Evolutionary conservation across 2,797 vertebrate genomes (phyloP).

Genomic region (Chanos chanos): DNA sequence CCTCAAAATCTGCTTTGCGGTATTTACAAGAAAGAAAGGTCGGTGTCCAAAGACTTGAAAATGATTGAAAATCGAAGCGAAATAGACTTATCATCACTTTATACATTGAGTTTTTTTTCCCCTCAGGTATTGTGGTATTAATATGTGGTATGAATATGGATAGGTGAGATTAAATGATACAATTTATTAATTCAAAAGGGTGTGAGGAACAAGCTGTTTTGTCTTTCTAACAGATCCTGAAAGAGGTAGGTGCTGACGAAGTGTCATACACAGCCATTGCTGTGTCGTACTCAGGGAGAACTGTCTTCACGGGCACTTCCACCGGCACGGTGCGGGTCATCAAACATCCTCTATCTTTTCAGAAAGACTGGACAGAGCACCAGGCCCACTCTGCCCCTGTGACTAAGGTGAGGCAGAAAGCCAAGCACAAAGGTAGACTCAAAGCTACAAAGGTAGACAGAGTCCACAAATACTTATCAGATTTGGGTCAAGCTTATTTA

Average conservation of each 20-base stretch:
- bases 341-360: conserved; percentile 81
- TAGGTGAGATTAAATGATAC: neutral
- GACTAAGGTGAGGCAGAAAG: conserved; percentile 86
- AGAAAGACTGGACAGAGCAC: conserved; percentile 82
- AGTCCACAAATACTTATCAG: too few species aligned
- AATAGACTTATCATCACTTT: too few species aligned
- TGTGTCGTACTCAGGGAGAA: conserved; percentile 78
- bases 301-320: conserved; percentile 85
- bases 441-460: too few species aligned
- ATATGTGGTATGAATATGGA: too few species aligned
- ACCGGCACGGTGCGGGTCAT: conserved; percentile 80
- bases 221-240: conserved; percentile 71
- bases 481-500: too few species aligned
- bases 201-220: neutral
- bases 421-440: too few species aligned
- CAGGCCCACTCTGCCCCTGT: conserved; percentile 83
- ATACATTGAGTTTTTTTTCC: too few species aligned
- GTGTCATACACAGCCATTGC: conserved; percentile 75
- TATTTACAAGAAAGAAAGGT: too few species aligned
- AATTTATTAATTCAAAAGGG: neutral
- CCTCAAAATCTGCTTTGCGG: too few species aligned
- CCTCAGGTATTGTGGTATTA: too few species aligned
- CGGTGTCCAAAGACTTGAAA: too few species aligned
- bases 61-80: too few species aligned
- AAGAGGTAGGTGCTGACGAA: conserved; percentile 74